Evolutionary conservation across 2,888 invertebrate species (phyloP), one percentile per base, ranked within the genome.

Genomic region (Psococerastis gibbosa): DNA sequence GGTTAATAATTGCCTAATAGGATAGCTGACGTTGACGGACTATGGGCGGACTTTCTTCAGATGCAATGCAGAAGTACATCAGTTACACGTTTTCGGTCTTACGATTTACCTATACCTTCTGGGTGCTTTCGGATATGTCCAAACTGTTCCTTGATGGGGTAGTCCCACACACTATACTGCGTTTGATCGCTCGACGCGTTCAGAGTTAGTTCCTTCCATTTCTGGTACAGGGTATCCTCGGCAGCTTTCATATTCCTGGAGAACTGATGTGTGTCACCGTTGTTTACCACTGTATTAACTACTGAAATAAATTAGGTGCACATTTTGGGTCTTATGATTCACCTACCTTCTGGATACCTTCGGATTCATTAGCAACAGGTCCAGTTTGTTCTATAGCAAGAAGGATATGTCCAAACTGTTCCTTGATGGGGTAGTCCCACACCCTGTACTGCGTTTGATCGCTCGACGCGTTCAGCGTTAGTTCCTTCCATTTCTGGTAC

Each of bases 371-470:
- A 2, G 62, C 57, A 0, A 89, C 78, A 0, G 85, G 79, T 16
- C 73, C 75, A 2, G 84, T 80, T 48, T 75, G 74, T 48, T 80
- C 77, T 35, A 91, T 89, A 11, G 85, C 80, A 15, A 81, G 62
- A 8, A 88, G 63, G 48, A 91, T 89, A 52, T 85, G 83, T 0
- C 84, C 87, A 54, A 84, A 91, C 57, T 88, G 88, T 56, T 91
- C 89, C 49, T 82, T 75, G 48, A 92, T 82, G 0, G 91, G 91
- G 58, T 91, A 91, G 52, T 91, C 88, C 88, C 89, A 89, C 1
- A 89, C 84, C 5, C 87, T 68, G 55, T 78, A 85, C 53, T 78
- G 74, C 0, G 75, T 67, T 51, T 82, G 78, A 53, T 87, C 83
- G 1, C 75, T 76, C 0, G 81, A 77, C 1, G 80, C 79, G 56